Conservation (phyloP, 2,113 vertebrate genomes). For the Eulemur rufifrons region DNA sequence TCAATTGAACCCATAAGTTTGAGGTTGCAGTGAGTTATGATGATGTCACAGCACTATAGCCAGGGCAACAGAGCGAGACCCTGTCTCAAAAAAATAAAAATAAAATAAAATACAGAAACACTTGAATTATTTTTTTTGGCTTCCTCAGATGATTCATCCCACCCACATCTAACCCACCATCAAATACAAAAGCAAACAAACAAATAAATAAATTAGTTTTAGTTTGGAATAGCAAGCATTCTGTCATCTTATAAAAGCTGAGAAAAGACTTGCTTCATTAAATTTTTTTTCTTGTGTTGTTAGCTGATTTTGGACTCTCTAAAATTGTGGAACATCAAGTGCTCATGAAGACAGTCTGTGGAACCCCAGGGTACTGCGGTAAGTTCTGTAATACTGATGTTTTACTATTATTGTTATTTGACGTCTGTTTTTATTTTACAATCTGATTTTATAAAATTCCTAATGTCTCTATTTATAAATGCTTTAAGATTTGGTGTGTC, state of each 20-base stretch:
- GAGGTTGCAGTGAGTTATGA: no score
- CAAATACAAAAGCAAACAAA: not conserved
- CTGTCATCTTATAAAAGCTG: not conserved
- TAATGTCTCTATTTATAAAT: not conserved
- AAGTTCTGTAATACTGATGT: slow-evolving; percentile 69
- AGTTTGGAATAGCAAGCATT: not conserved
- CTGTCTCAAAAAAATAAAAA: no score
- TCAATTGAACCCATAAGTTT: no score
- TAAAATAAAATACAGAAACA: not conserved
- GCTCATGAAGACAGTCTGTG: slow-evolving; percentile 93
- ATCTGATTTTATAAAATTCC: slow-evolving; percentile 21
- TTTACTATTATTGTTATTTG: not conserved
- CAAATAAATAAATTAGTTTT: not conserved
- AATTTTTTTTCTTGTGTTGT: slow-evolving; percentile 49
- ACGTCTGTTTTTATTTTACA: slow-evolving; percentile 19
- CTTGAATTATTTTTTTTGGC: not conserved
- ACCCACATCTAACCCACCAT: not conserved
- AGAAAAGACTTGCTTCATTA: not conserved
- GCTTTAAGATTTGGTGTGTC: not conserved
- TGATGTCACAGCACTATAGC: no score
- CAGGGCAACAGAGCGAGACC: no score
- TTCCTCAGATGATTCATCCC: not conserved
- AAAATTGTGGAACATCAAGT: slow-evolving; percentile 93
- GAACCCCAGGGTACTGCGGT: slow-evolving; percentile 94
- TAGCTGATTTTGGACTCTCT: slow-evolving; percentile 93